Conservation (phyloP, 2,888 invertebrate genomes). For the Taenaris catops region DNA sequence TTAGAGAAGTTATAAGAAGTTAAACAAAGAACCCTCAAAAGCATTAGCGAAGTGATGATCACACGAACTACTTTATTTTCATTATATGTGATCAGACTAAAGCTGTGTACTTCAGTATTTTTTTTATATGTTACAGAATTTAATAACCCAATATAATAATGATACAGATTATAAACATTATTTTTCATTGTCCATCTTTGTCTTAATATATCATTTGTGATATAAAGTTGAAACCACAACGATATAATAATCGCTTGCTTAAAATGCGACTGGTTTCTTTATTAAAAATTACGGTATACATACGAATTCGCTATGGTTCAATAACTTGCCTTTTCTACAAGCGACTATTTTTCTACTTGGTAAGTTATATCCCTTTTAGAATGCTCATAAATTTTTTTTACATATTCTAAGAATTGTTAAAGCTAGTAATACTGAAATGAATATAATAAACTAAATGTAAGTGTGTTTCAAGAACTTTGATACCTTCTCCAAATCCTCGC, state of each 20-base stretch:
- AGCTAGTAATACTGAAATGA: too few species aligned
- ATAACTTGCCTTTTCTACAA: slow-evolving; percentile 32
- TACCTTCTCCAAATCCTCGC: slow-evolving; percentile 1
- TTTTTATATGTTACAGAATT: too few species aligned
- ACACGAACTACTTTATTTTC: too few species aligned
- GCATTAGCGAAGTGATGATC: too few species aligned
- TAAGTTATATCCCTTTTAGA: slow-evolving; percentile 23
- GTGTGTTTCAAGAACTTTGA: slow-evolving; percentile 1
- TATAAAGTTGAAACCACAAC: slow-evolving; percentile 31
- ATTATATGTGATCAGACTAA: too few species aligned
- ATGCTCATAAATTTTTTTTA: slow-evolving; percentile 10
- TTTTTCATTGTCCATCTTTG: too few species aligned
- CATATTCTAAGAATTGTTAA: neutral
- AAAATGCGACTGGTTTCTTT: slow-evolving; percentile 42
- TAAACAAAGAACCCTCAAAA: too few species aligned
- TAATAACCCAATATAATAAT: too few species aligned
- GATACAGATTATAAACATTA: too few species aligned
- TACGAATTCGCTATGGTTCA: slow-evolving; percentile 37
- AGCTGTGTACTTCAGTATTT: too few species aligned
- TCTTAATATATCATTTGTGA: too few species aligned
- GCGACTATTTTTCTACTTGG: slow-evolving; percentile 43
- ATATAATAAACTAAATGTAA: neutral
- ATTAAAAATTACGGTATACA: slow-evolving; percentile 37
- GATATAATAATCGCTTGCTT: slow-evolving; percentile 48
- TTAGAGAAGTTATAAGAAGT: too few species aligned